These are phyloP conservation scores for Cheilosia impressa DNA, from an alignment of 2,888 invertebrate genomes.

Conservation along the genomic window DNA sequence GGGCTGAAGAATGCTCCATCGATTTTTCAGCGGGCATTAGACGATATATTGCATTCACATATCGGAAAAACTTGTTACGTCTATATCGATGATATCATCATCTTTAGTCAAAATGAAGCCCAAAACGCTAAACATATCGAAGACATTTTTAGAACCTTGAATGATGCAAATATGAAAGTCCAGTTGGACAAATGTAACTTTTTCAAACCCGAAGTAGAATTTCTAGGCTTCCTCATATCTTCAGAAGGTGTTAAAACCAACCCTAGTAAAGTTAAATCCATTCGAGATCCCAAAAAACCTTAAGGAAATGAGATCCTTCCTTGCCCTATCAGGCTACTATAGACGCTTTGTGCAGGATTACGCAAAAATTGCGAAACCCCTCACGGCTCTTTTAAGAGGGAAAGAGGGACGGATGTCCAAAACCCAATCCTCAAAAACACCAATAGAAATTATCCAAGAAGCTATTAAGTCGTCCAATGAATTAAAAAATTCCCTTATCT, in stretches of 20 bases:
- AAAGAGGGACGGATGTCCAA: conserved; percentile 60
- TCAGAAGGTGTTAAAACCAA: conserved; percentile 77
- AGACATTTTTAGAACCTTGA: not conserved
- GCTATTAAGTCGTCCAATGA: conserved; percentile 20
- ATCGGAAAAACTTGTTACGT: conserved; percentile 11
- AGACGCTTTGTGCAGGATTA: conserved; percentile 69
- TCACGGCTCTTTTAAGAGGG: conserved; percentile 56
- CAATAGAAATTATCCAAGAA: conserved; percentile 17
- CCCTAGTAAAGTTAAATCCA: conserved; percentile 74
- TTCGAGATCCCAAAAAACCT: conserved; percentile 66
- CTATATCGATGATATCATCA: not conserved
- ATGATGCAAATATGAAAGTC: conserved; percentile 2
- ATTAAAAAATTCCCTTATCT: conserved; percentile 29
- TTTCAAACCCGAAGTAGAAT: conserved; percentile 55
- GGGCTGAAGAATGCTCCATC: too few species aligned
- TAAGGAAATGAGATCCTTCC: conserved; percentile 41
- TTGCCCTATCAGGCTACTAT: conserved; percentile 74
- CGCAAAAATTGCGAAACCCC: conserved; percentile 70
- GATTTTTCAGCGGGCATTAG: not conserved
- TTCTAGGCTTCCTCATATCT: conserved; percentile 78
- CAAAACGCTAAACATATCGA: not conserved
- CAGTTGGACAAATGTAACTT: conserved; percentile 1
- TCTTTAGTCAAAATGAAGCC: not conserved
- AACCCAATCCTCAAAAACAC: conserved; percentile 20
- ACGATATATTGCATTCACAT: not conserved